These are phyloP conservation scores for Talpa occidentalis DNA, from an alignment of 2,113 vertebrate genomes.

Conservation along the genomic window DNA sequence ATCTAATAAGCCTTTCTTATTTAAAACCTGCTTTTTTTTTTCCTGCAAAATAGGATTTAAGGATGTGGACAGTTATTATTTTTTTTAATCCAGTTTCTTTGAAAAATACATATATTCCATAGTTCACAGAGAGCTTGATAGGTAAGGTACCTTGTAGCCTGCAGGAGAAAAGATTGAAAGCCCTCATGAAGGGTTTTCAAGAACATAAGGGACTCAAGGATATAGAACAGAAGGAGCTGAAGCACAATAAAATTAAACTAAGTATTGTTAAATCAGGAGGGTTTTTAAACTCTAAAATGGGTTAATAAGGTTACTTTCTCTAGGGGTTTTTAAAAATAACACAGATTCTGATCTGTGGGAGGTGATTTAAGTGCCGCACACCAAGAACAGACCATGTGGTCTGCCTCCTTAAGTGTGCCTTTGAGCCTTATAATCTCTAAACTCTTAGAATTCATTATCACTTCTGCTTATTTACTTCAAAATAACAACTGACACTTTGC, in stretches of 20 bases:
- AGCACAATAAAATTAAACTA: neutral
- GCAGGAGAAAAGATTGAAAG: neutral
- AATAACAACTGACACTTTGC: constrained; percentile 72
- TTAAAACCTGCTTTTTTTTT: neutral
- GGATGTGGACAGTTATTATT: neutral
- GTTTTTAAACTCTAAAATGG: constrained; percentile 49
- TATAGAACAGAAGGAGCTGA: neutral
- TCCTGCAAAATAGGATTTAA: neutral
- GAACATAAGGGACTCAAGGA: neutral
- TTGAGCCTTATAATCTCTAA: constrained; percentile 59
- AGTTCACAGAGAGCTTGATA: neutral
- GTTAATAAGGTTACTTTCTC: constrained; percentile 11
- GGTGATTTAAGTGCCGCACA: neutral
- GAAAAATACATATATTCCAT: neutral
- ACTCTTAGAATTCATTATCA: constrained; percentile 72
- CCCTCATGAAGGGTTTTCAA: neutral
- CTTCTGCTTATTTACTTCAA: constrained; percentile 75
- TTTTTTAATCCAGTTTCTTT: neutral
- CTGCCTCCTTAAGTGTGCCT: constrained; percentile 20
- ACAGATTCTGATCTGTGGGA: neutral
- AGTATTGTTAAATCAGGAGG: neutral
- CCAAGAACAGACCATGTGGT: neutral
- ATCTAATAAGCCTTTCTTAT: neutral
- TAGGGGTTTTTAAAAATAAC: neutral
- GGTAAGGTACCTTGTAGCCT: neutral